These are phyloP conservation scores for Bucorvus abyssinicus DNA, from an alignment of 2,797 vertebrate genomes.

Conservation along the genomic window DNA sequence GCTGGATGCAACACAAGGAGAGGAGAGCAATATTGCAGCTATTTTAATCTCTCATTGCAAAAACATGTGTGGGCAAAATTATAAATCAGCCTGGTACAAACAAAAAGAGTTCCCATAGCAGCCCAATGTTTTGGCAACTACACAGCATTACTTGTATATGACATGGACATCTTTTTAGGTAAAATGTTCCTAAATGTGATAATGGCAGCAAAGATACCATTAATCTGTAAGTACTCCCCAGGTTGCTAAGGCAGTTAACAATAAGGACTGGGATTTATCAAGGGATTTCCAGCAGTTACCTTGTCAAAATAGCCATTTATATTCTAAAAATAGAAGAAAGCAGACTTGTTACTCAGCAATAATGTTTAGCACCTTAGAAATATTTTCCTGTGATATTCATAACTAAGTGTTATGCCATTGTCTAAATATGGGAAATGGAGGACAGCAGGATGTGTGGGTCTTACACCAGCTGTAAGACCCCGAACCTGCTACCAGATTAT, in stretches of 20 bases:
- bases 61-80: constrained; percentile 42
- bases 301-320: not conserved
- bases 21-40: not conserved
- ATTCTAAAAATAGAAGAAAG: not conserved
- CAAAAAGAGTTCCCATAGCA: constrained; percentile 47
- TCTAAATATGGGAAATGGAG: not conserved
- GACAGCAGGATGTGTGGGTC: not conserved
- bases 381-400: not conserved
- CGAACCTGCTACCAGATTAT: not conserved
- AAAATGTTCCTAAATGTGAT: constrained; percentile 5
- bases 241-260: not conserved
- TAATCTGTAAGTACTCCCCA: not conserved
- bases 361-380: not conserved
- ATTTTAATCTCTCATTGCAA: constrained; percentile 44
- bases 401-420: not conserved
- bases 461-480: not conserved
- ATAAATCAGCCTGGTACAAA: constrained; percentile 20
- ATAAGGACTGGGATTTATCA: not conserved
- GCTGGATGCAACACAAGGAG: not conserved
- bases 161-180: constrained; percentile 10
- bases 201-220: not conserved
- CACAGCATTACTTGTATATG: not conserved
- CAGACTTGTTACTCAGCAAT: not conserved
- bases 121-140: constrained; percentile 42
- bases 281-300: not conserved